phyloP scores from a whole-genome alignment of 2,113 vertebrate species.

The Tyrannus savana region DNA sequence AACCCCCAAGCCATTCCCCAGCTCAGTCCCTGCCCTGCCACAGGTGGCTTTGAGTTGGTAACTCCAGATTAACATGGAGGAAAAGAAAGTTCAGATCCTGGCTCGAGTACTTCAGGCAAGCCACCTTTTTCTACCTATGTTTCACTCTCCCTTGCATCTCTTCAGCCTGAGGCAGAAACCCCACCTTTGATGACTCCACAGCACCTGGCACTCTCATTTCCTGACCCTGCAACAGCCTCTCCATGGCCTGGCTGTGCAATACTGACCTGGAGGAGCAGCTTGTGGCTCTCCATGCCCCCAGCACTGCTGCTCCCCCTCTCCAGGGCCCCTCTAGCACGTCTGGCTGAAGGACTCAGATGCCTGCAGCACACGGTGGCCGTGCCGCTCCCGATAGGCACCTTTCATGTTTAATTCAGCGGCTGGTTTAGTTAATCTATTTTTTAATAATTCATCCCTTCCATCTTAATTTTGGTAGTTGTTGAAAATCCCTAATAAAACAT shows the following conservation, averaged over 20 bases:
- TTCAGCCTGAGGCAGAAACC: neutral
- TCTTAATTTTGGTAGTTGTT: slow-evolving; percentile 80
- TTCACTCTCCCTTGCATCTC: neutral
- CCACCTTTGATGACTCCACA: neutral
- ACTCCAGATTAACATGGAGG: neutral
- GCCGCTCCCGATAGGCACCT: neutral
- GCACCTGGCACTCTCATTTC: neutral
- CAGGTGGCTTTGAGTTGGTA: neutral
- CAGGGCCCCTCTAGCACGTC: neutral
- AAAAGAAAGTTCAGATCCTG: neutral
- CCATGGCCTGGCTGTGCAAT: rapidly evolving
- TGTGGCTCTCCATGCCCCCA: neutral
- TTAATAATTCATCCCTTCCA: slow-evolving; percentile 78
- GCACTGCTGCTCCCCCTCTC: neutral
- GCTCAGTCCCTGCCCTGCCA: neutral
- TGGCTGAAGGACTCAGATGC: neutral
- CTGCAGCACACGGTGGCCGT: neutral
- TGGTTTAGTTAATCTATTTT: slow-evolving; percentile 73
- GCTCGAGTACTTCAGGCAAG: neutral
- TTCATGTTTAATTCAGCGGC: slow-evolving; percentile 74
- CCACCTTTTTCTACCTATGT: rapidly evolving
- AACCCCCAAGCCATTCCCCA: neutral
- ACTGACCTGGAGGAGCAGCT: neutral
- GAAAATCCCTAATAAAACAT: slow-evolving; percentile 80
- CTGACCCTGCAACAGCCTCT: neutral